These are phyloP conservation scores for Muscina levida DNA, from an alignment of 2,888 invertebrate genomes.

Conservation along the genomic window DNA sequence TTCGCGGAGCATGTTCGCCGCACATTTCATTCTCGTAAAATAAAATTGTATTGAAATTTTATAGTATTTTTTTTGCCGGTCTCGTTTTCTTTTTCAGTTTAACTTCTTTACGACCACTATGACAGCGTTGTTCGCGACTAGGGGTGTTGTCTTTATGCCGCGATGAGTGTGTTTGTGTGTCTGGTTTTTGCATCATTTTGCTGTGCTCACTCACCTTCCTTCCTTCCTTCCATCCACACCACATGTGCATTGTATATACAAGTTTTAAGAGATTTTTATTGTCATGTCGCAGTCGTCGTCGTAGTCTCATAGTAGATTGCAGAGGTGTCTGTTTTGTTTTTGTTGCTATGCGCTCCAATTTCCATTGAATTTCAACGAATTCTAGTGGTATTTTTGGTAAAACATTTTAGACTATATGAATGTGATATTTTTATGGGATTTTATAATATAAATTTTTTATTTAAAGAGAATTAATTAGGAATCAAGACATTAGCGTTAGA, in stretches of 20 bases:
- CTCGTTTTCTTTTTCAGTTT: constrained; percentile 10
- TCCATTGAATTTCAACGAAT: neutral
- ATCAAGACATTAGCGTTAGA: too few species aligned
- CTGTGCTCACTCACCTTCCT: neutral
- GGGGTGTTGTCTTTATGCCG: constrained; percentile 38
- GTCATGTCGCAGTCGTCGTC: too few species aligned
- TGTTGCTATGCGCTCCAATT: constrained; percentile 55
- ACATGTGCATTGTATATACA: too few species aligned
- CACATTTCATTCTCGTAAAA: constrained; percentile 10
- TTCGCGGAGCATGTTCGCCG: constrained; percentile 3
- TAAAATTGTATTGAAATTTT: constrained; percentile 20
- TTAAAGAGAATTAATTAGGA: too few species aligned
- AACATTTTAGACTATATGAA: neutral
- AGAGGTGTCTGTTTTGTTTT: constrained; percentile 7
- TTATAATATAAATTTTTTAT: too few species aligned
- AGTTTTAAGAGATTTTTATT: too few species aligned
- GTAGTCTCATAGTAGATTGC: too few species aligned
- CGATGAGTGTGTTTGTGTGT: constrained; percentile 8
- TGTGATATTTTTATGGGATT: too few species aligned
- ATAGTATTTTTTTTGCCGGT: constrained; percentile 31
- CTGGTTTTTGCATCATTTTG: neutral
- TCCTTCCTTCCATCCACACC: too few species aligned
- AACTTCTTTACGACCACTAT: too few species aligned
- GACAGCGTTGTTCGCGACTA: neutral
- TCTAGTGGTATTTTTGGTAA: constrained; percentile 29